These are phyloP conservation scores for Aeoliscus strigatus DNA, from an alignment of 2,797 vertebrate genomes.

Conservation along the genomic window DNA sequence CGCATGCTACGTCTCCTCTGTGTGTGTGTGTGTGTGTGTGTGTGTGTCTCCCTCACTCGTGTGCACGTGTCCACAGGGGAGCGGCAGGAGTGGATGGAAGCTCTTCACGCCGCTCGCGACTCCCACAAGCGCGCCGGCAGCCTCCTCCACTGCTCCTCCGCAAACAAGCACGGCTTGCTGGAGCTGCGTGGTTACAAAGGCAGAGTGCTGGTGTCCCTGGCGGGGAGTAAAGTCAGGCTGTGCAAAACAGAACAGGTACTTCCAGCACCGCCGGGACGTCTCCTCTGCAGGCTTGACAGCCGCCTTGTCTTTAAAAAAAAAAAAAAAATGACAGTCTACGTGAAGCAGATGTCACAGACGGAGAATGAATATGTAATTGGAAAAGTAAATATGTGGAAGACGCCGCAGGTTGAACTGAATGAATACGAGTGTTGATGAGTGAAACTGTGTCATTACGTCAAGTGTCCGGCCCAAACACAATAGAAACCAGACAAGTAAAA, in stretches of 20 bases:
- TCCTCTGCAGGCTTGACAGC: constrained; percentile 54
- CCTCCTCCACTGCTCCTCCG: constrained; percentile 60
- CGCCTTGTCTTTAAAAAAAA: constrained; percentile 51
- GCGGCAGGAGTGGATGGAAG: constrained; percentile 89
- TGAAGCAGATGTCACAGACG: constrained; percentile 30
- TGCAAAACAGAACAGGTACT: constrained; percentile 97
- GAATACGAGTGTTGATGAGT: no score
- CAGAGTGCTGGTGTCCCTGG: constrained; percentile 87
- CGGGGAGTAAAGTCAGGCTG: constrained; percentile 87
- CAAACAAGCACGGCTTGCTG: constrained; percentile 85
- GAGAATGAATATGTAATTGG: constrained; percentile 37
- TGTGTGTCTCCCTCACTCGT: no score
- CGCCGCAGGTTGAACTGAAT: constrained; percentile 7
- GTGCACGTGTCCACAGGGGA: constrained; percentile 78
- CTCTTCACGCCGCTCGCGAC: constrained; percentile 74
- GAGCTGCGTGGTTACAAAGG: constrained; percentile 93
- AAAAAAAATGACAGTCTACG: constrained; percentile 35
- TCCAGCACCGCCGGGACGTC: constrained; percentile 50
- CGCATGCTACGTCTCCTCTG: constrained; percentile 21
- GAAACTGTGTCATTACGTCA: no score
- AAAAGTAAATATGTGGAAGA: constrained; percentile 29
- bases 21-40: constrained; percentile 33
- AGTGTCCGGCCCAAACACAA: no score
- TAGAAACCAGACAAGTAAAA: no score
- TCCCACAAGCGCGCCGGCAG: constrained; percentile 65